Conservation (phyloP, 2,888 invertebrate species). For the Tineola bisselliella region DNA sequence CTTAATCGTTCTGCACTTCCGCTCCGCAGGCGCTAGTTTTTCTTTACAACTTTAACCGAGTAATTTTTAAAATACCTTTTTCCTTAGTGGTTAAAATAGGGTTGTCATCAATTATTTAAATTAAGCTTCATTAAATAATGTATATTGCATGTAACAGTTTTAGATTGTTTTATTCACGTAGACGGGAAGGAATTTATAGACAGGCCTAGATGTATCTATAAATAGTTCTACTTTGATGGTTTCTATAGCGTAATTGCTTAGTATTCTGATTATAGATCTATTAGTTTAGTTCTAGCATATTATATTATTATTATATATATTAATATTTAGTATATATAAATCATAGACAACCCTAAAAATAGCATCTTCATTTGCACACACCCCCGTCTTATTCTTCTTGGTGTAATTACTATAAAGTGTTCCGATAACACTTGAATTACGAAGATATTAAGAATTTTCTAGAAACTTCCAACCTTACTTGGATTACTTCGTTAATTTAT, state of each 20-base stretch:
- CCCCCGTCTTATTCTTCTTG: neutral
- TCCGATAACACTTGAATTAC: conserved; percentile 7
- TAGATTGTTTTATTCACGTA: too few relatives aligned
- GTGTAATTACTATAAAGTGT: conserved; percentile 6
- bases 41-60: neutral
- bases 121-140: too few relatives aligned
- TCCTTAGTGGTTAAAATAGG: neutral
- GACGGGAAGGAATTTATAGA: too few relatives aligned
- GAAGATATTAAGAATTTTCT: conserved; percentile 5
- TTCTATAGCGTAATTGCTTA: too few relatives aligned
- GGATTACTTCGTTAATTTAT: neutral
- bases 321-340: neutral
- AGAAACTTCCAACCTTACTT: neutral
- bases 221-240: too few relatives aligned
- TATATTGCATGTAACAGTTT: neutral
- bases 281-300: too few relatives aligned
- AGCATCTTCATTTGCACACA: conserved; percentile 8
- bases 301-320: too few relatives aligned
- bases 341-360: neutral
- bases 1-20: neutral
- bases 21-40: neutral
- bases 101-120: neutral
- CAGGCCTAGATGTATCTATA: too few relatives aligned
- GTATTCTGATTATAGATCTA: too few relatives aligned
- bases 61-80: neutral